Evolutionary conservation across 2,113 vertebrate genomes (phyloP).

Genomic region (Oxyruncus cristatus): DNA sequence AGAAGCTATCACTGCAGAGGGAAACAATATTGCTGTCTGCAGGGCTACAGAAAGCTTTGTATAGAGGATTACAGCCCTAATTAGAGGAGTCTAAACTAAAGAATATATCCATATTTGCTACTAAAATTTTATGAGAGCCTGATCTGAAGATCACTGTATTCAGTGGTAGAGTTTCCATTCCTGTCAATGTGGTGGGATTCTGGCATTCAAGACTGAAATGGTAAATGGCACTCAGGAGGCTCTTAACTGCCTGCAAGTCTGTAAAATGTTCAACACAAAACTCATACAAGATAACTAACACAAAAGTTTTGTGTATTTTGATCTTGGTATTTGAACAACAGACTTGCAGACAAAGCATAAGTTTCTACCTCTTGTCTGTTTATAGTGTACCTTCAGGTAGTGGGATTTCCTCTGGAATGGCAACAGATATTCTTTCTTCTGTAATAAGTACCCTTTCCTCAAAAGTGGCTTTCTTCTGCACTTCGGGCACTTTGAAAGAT

Average conservation of each 20-base stretch:
- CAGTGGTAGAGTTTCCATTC: not conserved
- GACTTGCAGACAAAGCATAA: not conserved
- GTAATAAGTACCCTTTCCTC: slow-evolving; percentile 71
- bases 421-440: slow-evolving; percentile 73
- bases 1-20: not conserved
- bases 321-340: not conserved
- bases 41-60: not conserved
- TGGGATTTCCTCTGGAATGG: slow-evolving; percentile 70
- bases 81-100: not conserved
- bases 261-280: not conserved
- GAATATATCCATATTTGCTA: not conserved
- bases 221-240: not conserved
- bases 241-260: not conserved
- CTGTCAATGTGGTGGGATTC: not conserved
- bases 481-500: slow-evolving; percentile 73
- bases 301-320: not conserved
- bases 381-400: slow-evolving; percentile 71
- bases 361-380: not conserved
- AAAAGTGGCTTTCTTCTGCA: slow-evolving; percentile 72
- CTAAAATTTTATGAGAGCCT: not conserved
- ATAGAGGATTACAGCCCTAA: not conserved
- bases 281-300: not conserved
- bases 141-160: not conserved
- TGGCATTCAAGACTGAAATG: not conserved
- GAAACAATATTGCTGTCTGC: not conserved